Evolutionary conservation across 2,797 vertebrate genomes (phyloP), one percentile per base, ranked within the genome.

Genomic region (Microctenopoma steveboyesi): DNA sequence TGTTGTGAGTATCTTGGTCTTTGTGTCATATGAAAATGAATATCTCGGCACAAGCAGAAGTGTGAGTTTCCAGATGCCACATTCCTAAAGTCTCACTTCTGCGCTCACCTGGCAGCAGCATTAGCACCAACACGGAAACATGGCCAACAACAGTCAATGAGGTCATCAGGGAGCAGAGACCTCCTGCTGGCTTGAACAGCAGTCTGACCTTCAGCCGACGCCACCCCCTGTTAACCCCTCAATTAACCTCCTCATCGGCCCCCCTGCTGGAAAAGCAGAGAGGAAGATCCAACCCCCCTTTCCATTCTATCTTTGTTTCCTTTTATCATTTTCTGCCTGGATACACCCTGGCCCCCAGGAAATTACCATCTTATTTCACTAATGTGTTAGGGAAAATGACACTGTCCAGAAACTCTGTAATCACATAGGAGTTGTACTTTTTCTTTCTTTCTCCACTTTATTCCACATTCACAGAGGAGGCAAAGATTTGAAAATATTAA

Each of bases 361-460:
- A 91, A 93, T 93, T 92, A 91, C 89, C 85, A 80, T 93, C 90
- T 90, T 88, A 90, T 93, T 93, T 92, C 89, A 86, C 88, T 92
- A 92, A 92, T 92, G 87, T 49, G 68, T 84, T 78, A 27, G 78
- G 83, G 62, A 78, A 85, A 89, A 91, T 87, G 91, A 84, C 79
- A 69, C 80, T 72, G 71, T 83, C 72, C 84, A 73, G 70, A 84
- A 88, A 84, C 53, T 84, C 82, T 81, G 72, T 86, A 91, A 90
- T 93, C 90, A 90, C 68, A 53, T 73, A 84, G 76, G 83, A 90
- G 74, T 86, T 85, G 59, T 71, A 78, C 79, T 82, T 86, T 79
- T 72, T 58, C 45, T 42, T 43, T 72, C 69, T 71, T 65, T 69
- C 62, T 54, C 67, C 72, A 69, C 78, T 78, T 79, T 67, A 22